Conservation (phyloP, 2,797 vertebrate species). For the Neosilurus mollespiculum region DNA sequence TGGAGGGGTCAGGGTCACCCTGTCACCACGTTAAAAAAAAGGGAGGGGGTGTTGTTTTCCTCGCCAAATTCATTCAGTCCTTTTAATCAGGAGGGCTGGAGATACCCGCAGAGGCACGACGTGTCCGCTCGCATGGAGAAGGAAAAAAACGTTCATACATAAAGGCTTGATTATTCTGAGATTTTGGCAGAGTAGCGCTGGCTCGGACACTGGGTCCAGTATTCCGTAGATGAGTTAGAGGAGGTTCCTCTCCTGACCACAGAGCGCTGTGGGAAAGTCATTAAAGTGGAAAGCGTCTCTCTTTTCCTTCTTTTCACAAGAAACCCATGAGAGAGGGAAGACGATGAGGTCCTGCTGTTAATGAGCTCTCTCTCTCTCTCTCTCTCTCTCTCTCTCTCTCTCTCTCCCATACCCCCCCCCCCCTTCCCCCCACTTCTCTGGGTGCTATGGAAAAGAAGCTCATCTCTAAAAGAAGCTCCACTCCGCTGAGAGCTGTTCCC, state of each 20-base stretch:
- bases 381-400: background rate
- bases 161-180: conserved; percentile 71
- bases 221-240: conserved; percentile 66
- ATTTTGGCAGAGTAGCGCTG: conserved; percentile 67
- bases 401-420: background rate
- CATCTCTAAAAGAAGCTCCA: conserved; percentile 42
- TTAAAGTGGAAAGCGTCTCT: conserved; percentile 78
- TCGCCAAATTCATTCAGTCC: background rate
- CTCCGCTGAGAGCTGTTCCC: conserved; percentile 24
- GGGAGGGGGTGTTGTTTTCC: background rate
- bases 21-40: background rate
- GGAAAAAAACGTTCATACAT: conserved; percentile 62
- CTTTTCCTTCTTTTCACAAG: conserved; percentile 67
- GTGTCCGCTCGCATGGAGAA: background rate
- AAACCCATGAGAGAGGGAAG: conserved; percentile 64
- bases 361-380: conserved; percentile 63
- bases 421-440: conserved; percentile 15
- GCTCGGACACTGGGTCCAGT: conserved; percentile 71
- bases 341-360: conserved; percentile 62
- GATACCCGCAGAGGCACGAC: conserved; percentile 39
- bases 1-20: background rate
- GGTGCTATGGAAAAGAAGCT: conserved; percentile 66
- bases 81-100: background rate
- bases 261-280: conserved; percentile 78
- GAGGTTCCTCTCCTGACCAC: conserved; percentile 23